phyloP scores from a whole-genome alignment of 2,113 vertebrate genomes.

The Microcebus lehilahytsara region DNA sequence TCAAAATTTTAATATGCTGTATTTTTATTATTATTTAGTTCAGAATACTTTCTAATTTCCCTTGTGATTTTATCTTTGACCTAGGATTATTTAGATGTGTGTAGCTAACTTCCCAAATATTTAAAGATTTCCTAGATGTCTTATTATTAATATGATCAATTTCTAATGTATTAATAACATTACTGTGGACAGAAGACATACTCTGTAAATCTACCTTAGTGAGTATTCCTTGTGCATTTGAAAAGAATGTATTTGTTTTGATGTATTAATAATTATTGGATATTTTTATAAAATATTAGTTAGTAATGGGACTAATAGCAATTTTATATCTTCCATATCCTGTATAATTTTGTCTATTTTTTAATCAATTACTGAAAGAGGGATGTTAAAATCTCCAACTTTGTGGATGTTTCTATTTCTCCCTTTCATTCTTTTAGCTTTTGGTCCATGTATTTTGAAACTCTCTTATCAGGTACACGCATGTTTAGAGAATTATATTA shows the following conservation, averaged over 20 bases:
- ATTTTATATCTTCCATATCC: background rate
- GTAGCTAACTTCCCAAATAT: slow-evolving; percentile 1
- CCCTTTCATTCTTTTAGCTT: background rate
- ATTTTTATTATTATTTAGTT: slow-evolving; percentile 9
- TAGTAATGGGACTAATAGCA: background rate
- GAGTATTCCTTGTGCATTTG: background rate
- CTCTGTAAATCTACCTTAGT: background rate
- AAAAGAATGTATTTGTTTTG: background rate
- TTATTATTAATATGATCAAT: background rate
- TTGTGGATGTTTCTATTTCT: background rate
- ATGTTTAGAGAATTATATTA: background rate
- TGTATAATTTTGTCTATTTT: background rate
- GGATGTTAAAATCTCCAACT: background rate
- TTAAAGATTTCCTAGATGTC: background rate
- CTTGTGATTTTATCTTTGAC: background rate
- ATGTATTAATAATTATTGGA: background rate
- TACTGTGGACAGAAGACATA: background rate
- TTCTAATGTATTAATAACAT: background rate
- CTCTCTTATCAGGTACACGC: background rate
- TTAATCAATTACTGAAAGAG: background rate
- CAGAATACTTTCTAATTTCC: background rate
- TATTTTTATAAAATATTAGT: background rate
- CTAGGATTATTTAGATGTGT: slow-evolving; percentile 3
- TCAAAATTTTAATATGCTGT: background rate
- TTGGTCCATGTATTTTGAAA: background rate